A percentile compares a stretch with the other conserved stretches of the same genome.
phyloP scores from a whole-genome alignment of 2,888 invertebrate genomes.

The Acanthosepion lycidas region DNA sequence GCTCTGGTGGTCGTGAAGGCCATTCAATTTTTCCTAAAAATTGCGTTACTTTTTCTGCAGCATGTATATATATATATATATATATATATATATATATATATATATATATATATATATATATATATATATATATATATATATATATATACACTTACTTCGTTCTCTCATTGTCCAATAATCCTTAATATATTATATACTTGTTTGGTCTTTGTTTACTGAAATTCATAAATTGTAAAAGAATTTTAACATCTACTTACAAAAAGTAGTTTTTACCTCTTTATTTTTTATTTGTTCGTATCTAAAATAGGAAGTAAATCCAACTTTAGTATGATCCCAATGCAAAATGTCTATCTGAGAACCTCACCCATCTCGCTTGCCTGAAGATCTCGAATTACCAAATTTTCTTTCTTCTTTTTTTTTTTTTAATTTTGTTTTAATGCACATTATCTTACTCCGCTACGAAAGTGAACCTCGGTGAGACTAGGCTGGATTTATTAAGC shows the following conservation, averaged over 20 bases:
- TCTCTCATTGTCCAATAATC: too few relatives aligned
- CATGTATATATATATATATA: background rate
- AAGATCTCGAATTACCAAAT: background rate
- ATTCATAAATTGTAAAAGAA: background rate
- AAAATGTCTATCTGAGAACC: background rate
- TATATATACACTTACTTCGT: background rate
- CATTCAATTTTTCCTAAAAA: too few relatives aligned
- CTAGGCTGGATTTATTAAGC: too few relatives aligned
- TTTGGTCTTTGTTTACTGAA: background rate
- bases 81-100: background rate
- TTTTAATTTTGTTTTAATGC: background rate
- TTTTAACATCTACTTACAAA: background rate
- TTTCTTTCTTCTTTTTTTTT: background rate
- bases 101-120: background rate
- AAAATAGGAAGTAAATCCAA: background rate
- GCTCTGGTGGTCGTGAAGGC: too few relatives aligned
- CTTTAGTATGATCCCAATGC: background rate
- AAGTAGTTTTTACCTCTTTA: background rate
- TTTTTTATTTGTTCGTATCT: background rate
- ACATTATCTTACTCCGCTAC: too few relatives aligned
- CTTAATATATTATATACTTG: too few relatives aligned
- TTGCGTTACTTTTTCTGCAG: background rate
- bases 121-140: background rate
- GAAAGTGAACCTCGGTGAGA: too few relatives aligned
- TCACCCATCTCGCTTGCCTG: background rate